These are phyloP conservation scores for Zaprionus vittiger DNA, from an alignment of 1,140 invertebrate species.

Conservation along the genomic window DNA sequence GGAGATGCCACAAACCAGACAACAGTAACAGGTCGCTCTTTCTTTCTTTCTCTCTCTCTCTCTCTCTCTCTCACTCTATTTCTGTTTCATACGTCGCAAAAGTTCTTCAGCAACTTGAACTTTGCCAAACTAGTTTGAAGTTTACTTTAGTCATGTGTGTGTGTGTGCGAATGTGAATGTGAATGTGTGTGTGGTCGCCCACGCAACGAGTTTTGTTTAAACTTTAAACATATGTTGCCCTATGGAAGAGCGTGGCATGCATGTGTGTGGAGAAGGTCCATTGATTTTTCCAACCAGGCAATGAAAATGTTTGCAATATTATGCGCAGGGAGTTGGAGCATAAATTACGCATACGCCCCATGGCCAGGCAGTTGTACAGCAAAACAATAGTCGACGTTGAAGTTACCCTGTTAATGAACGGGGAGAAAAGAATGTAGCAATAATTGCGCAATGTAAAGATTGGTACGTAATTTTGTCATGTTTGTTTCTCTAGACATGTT, in stretches of 20 bases:
- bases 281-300: slow-evolving; percentile 26
- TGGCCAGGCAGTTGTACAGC: not conserved
- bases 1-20: slow-evolving; percentile 13
- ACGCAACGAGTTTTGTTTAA: slow-evolving; percentile 14
- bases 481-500: too few species aligned
- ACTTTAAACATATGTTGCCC: slow-evolving; percentile 45
- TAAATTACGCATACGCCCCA: slow-evolving; percentile 40
- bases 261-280: not conserved
- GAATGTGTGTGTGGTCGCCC: slow-evolving; percentile 10
- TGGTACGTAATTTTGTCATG: too few species aligned
- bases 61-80: not conserved
- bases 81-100: slow-evolving; percentile 2
- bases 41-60: not conserved
- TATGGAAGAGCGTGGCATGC: not conserved
- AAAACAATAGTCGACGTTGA: not conserved
- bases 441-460: too few species aligned
- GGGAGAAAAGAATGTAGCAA: too few species aligned
- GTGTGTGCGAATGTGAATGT: not conserved
- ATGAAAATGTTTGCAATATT: not conserved
- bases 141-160: slow-evolving; percentile 30
- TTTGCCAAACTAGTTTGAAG: slow-evolving; percentile 44
- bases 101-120: slow-evolving; percentile 38
- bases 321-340: slow-evolving; percentile 14
- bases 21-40: not conserved
- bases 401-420: not conserved